phyloP scores from a whole-genome alignment of 2,113 vertebrate genomes.

The Fukomys damarensis region DNA sequence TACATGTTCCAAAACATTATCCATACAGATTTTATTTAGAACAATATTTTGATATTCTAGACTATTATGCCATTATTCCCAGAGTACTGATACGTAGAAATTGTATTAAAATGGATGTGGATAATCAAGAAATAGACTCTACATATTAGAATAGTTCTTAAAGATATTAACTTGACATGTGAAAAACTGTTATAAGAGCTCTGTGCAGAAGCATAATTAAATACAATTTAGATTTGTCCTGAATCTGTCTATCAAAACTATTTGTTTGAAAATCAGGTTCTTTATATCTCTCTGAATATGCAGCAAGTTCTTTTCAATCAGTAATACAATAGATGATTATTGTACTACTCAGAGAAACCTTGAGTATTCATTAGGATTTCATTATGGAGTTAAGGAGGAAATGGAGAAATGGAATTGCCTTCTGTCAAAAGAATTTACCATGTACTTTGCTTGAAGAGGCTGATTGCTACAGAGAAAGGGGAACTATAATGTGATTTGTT shows the following conservation, averaged over 20 bases:
- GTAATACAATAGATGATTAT: slow-evolving; percentile 80
- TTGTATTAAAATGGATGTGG: slow-evolving; percentile 54
- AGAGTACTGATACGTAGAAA: slow-evolving; percentile 24
- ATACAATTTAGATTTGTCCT: slow-evolving; percentile 73
- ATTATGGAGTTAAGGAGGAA: slow-evolving; percentile 75
- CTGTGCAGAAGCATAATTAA: slow-evolving; percentile 71
- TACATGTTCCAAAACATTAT: slow-evolving; percentile 32
- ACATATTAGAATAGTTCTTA: slow-evolving; percentile 62
- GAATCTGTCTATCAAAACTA: slow-evolving; percentile 72
- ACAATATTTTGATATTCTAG: slow-evolving; percentile 78
- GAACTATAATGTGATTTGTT: slow-evolving; percentile 74
- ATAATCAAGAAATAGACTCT: slow-evolving; percentile 65
- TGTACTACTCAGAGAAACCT: slow-evolving; percentile 75
- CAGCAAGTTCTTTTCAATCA: slow-evolving; percentile 80
- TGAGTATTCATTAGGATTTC: slow-evolving; percentile 77
- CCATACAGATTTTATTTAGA: slow-evolving; percentile 51
- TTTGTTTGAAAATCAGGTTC: slow-evolving; percentile 76
- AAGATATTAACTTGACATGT: slow-evolving; percentile 71
- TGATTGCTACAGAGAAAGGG: slow-evolving; percentile 60
- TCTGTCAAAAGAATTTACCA: slow-evolving; percentile 67
- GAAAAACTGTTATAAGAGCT: slow-evolving; percentile 67
- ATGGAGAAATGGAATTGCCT: slow-evolving; percentile 67
- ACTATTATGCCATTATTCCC: slow-evolving; percentile 50
- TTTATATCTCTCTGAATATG: slow-evolving; percentile 75
- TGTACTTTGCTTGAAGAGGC: slow-evolving; percentile 58